Percentiles rank a stretch among this genome's conserved stretches.
Evolutionary conservation across 2,113 vertebrate genomes (phyloP).

Genomic region (human (Homo sapiens)): DNA sequence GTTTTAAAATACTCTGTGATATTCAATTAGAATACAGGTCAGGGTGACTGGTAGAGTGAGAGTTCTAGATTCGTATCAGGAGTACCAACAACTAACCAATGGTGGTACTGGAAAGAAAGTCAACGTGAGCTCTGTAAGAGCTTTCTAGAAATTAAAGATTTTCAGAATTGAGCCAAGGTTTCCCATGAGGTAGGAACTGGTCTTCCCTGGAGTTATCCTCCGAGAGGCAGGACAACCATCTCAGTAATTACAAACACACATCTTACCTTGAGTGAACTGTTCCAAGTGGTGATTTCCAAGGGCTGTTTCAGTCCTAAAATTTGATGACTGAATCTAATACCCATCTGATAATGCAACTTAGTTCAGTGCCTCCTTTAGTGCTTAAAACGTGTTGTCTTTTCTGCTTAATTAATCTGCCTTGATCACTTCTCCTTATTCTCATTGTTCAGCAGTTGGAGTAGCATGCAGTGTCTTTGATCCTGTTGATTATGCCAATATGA

Average conservation of each 20-base stretch:
- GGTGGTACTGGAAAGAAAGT: neutral
- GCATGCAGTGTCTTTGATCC: constrained; percentile 65
- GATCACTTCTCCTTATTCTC: constrained; percentile 50
- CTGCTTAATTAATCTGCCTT: constrained; percentile 32
- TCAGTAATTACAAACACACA: neutral
- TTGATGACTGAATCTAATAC: neutral
- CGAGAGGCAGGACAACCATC: neutral
- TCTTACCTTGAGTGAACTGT: neutral
- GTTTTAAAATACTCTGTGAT: neutral
- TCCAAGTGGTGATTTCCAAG: neutral
- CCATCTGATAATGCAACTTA: neutral
- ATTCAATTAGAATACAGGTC: neutral
- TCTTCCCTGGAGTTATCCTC: neutral
- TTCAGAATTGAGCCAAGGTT: neutral
- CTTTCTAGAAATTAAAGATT: neutral
- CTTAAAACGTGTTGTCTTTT: constrained; percentile 12
- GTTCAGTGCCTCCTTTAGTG: neutral
- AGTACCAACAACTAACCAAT: neutral
- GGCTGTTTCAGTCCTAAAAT: neutral
- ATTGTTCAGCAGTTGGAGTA: constrained; percentile 45
- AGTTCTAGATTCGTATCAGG: neutral
- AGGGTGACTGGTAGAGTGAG: neutral
- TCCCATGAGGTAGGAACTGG: neutral
- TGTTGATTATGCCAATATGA: constrained; percentile 53
- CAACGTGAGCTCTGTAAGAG: neutral